phyloP scores from a whole-genome alignment of 2,113 vertebrate genomes.

The Sorex araneus region DNA sequence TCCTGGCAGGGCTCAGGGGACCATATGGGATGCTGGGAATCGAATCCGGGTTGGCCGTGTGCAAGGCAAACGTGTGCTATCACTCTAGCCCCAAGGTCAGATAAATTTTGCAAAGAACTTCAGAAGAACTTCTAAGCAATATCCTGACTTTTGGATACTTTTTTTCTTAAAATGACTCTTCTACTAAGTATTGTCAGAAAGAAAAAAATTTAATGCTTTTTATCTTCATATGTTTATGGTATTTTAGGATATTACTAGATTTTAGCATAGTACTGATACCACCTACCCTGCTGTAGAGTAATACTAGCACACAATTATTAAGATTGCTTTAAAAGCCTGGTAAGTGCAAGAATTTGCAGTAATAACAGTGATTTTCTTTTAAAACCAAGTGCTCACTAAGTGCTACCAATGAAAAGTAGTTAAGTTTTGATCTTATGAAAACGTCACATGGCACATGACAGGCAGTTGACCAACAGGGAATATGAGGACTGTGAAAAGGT shows the following conservation, averaged over 20 bases:
- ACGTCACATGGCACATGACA: neutral
- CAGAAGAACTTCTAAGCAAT: neutral
- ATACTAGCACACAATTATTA: neutral
- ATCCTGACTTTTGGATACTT: neutral
- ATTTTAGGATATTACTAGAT: neutral
- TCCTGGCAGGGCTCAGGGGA: no score
- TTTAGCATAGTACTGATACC: neutral
- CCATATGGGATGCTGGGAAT: no score
- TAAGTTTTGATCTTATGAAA: conserved; percentile 40
- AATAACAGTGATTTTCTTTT: conserved; percentile 45
- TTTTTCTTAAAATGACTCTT: neutral
- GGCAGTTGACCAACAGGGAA: neutral
- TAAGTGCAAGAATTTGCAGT: conserved; percentile 4
- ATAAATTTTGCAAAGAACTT: conserved; percentile 46
- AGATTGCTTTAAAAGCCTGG: conserved; percentile 45
- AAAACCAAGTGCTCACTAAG: neutral
- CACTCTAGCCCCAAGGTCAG: no score
- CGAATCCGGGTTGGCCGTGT: no score
- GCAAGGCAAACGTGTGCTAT: no score
- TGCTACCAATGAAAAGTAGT: neutral
- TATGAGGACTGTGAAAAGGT: neutral
- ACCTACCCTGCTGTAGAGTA: conserved; percentile 2
- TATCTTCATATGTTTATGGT: no score
- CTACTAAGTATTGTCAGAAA: conserved; percentile 50
- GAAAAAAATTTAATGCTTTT: neutral